A percentile compares a stretch with the other conserved stretches of the same genome.
phyloP scores from a whole-genome alignment of 2,797 vertebrate genomes.

The Clarias fuscus region DNA sequence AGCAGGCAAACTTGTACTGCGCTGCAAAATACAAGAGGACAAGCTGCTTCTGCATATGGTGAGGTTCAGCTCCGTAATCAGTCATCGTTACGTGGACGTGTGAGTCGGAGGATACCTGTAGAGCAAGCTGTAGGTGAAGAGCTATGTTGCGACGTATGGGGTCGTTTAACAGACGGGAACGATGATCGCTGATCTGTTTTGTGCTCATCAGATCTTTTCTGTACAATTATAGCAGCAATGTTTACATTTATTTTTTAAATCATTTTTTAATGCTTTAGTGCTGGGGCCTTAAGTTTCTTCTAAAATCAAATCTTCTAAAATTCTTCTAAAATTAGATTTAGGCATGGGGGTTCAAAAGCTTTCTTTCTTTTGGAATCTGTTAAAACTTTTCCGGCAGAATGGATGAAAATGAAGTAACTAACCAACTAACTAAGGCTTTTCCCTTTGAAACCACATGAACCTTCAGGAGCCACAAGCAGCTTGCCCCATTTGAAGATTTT shows the following conservation, averaged over 20 bases:
- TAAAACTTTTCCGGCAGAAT: neutral
- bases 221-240: neutral
- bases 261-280: neutral
- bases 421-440: neutral
- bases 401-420: neutral
- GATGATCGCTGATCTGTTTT: neutral
- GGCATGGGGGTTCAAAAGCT: neutral
- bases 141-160: neutral
- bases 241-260: neutral
- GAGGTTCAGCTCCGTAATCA: conserved; percentile 57
- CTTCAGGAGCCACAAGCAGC: neutral
- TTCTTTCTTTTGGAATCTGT: no score
- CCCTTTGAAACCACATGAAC: no score
- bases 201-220: neutral
- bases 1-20: conserved; percentile 49
- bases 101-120: conserved; percentile 31
- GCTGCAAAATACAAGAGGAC: conserved; percentile 50
- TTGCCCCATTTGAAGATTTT: neutral
- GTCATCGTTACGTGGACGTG: conserved; percentile 51
- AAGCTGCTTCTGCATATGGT: conserved; percentile 60
- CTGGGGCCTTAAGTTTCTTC: neutral
- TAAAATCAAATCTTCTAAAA: no score
- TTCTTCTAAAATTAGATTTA: no score
- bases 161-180: neutral
- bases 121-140: neutral